Conservation (phyloP, 2,888 invertebrate species). For the Calliphora vomitoria region DNA sequence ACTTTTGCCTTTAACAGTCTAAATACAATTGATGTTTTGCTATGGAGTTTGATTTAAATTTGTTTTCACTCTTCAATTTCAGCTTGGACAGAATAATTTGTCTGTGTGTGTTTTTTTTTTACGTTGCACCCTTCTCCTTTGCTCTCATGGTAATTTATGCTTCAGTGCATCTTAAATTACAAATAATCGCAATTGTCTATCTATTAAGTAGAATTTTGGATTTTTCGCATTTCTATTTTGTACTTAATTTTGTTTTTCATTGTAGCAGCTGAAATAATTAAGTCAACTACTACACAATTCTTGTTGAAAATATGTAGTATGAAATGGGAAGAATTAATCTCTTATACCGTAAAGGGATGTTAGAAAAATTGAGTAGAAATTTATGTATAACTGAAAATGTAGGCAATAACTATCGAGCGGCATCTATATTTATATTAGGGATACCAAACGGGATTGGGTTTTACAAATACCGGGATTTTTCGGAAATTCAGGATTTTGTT, state of each 20-base stretch:
- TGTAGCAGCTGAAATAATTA: conserved; percentile 83
- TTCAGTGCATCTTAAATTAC: conserved; percentile 83
- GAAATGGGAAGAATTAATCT: conserved; percentile 77
- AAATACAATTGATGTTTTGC: conserved; percentile 68
- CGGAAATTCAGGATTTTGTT: no score
- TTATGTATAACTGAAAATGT: not conserved
- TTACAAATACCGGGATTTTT: no score
- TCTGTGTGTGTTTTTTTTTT: conserved; percentile 17
- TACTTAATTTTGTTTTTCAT: conserved; percentile 46
- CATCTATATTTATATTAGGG: no score
- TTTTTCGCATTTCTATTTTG: conserved; percentile 52
- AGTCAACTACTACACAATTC: conserved; percentile 74
- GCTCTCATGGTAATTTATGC: conserved; percentile 78
- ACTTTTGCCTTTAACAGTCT: conserved; percentile 72
- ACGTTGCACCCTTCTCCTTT: conserved; percentile 67
- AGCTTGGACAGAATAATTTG: conserved; percentile 34
- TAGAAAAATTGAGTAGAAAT: conserved; percentile 8
- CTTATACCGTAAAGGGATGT: conserved; percentile 63
- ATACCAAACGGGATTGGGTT: no score
- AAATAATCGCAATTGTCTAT: conserved; percentile 81
- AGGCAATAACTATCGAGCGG: no score
- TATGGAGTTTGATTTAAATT: conserved; percentile 26
- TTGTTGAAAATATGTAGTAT: conserved; percentile 14
- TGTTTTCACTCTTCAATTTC: conserved; percentile 15
- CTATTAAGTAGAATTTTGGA: conserved; percentile 57